phyloP scores from a whole-genome alignment of 2,113 vertebrate species.

The Hippocampus barbouri region DNA sequence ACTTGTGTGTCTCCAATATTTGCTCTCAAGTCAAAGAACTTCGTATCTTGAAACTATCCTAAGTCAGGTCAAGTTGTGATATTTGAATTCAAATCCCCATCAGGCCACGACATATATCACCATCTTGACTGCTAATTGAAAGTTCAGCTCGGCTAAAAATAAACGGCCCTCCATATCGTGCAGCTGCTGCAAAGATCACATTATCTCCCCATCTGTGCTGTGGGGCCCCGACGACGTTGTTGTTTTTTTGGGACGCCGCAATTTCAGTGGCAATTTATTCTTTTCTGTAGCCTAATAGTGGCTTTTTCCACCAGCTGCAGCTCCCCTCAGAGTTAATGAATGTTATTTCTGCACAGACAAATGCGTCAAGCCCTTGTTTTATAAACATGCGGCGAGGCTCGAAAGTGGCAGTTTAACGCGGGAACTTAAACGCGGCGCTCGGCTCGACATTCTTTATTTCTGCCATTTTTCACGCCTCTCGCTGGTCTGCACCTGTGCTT shows the following conservation, averaged over 20 bases:
- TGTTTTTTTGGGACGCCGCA: not conserved
- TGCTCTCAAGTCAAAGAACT: too few relatives aligned
- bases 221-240: not conserved
- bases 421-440: not conserved
- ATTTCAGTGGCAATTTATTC: not conserved
- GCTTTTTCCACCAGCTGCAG: constrained; percentile 1
- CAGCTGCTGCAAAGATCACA: not conserved
- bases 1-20: not conserved
- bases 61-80: too few relatives aligned
- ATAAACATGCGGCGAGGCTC: not conserved
- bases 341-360: not conserved
- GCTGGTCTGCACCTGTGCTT: not conserved
- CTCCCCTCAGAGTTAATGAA: not conserved
- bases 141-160: not conserved
- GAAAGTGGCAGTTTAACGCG: not conserved
- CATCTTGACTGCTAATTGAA: not conserved
- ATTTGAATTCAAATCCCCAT: not conserved
- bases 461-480: not conserved
- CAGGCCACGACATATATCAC: too few relatives aligned
- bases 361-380: not conserved
- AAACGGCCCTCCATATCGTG: not conserved
- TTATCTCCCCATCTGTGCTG: constrained; percentile 3
- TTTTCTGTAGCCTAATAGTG: not conserved
- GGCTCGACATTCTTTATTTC: not conserved
- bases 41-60: too few relatives aligned